These are phyloP conservation scores for Synanthedon formicaeformis DNA, from an alignment of 2,888 invertebrate species.

Conservation along the genomic window DNA sequence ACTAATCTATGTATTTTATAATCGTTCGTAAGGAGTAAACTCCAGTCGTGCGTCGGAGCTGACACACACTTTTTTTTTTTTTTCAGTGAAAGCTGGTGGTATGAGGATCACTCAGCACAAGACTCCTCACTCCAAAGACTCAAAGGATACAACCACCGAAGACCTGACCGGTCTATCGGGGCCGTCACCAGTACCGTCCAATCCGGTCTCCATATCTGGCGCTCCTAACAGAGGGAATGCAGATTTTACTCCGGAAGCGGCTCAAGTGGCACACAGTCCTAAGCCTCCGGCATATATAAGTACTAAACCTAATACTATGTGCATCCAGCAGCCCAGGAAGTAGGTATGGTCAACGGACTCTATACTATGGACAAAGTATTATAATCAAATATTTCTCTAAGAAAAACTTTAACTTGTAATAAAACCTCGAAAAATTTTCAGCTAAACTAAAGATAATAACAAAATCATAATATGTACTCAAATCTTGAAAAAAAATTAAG, in stretches of 20 bases:
- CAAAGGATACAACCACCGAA: constrained; percentile 74
- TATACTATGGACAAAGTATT: too few species aligned
- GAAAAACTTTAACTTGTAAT: too few species aligned
- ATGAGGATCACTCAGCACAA: constrained; percentile 94
- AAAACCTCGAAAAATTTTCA: too few species aligned
- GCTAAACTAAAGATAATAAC: too few species aligned
- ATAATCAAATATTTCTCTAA: too few species aligned
- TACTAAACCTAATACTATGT: constrained; percentile 62
- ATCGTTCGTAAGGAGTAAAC: too few species aligned
- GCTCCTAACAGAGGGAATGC: constrained; percentile 85
- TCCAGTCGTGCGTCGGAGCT: too few species aligned
- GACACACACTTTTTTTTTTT: too few species aligned
- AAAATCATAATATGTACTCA: too few species aligned
- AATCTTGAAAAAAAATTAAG: too few species aligned
- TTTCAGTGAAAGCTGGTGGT: constrained; percentile 88
- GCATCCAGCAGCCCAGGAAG: constrained; percentile 89
- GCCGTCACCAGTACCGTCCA: constrained; percentile 80
- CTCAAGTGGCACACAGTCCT: constrained; percentile 86
- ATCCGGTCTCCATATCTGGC: constrained; percentile 80
- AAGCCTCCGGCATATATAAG: constrained; percentile 77
- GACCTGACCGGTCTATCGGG: constrained; percentile 81
- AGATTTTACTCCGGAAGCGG: constrained; percentile 90
- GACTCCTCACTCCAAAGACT: constrained; percentile 74
- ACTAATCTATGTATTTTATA: too few species aligned
- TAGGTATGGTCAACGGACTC: constrained; percentile 44